Base-by-base conservation (phyloP, 2,797 vertebrate species). In the Lithobates sylvaticus region DNA sequence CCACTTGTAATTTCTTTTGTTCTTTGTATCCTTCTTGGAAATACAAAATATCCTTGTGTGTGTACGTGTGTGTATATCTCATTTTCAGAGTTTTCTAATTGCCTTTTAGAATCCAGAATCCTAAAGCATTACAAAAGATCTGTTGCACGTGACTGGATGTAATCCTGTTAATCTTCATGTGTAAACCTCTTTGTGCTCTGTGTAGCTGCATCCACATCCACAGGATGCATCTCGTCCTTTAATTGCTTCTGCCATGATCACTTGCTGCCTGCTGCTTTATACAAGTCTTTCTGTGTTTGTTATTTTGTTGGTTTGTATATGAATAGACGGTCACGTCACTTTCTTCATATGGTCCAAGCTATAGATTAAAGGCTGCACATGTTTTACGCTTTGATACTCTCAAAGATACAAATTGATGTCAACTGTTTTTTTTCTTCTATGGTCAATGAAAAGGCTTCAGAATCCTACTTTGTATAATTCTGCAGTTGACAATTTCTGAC, bases 101-200 rank as follows among this genome's bases (percentile, higher is more conserved):
- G 21, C 54, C 54, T 61, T 18, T 10, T 72, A n/a, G 39, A 39
- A 16, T 70, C 44, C 67, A 50, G 42, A 34, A 12, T 71, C 21
- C 47, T 36, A 2, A 23, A 36, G 2, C 68, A 18, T 58, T 58
- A 18, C 29, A 27, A 23, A 36, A 29, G 50, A 64, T 64, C 0
- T 42, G 61, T 32, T 73, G 80, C 80, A 44, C 27, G 80, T 82
- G 80, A 82, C 80, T 74, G 80, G 61, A 50, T 64, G 64, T 83
- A 76, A 83, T 75, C 71, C 81, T n/a, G 64, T 5, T 74, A 75
- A 83, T 75, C 71, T 75, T 34, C 61, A 29, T 42, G 3, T 75
- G 72, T 74, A 75, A 83, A 39, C 79, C 79, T 81, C 81, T 76
- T 82, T 72, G 29, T 81, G 47, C 29, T 36, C 79, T 16, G 32